Evolutionary conservation across 2,797 vertebrate genomes (phyloP).

Genomic region (Denticeps clupeoides): DNA sequence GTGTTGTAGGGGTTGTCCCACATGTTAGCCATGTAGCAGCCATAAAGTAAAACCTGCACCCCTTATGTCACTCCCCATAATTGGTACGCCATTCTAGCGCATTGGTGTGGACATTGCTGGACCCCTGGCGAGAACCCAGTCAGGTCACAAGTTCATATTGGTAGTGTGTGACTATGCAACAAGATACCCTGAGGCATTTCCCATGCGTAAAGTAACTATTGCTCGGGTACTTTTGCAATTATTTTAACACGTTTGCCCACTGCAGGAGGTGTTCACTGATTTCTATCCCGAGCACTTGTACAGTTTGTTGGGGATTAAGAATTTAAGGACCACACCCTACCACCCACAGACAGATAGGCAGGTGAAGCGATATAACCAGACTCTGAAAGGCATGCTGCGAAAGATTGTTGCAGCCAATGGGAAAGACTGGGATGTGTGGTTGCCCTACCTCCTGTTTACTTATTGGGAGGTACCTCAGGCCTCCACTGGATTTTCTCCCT

Average conservation of each 20-base stretch:
- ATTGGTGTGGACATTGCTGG: constrained; percentile 11
- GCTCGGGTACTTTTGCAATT: background rate
- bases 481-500: background rate
- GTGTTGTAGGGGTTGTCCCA: no score
- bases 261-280: constrained; percentile 3
- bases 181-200: constrained; percentile 9
- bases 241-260: background rate
- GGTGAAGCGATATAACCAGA: background rate
- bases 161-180: constrained; percentile 16
- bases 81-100: constrained; percentile 3
- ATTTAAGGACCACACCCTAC: background rate
- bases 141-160: constrained; percentile 5
- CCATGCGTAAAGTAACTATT: background rate
- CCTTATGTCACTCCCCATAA: background rate
- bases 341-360: background rate
- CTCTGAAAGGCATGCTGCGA: background rate
- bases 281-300: no score
- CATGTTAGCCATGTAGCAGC: constrained; percentile 2
- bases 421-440: constrained; percentile 4
- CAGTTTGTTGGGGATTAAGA: no score
- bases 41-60: background rate
- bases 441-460: constrained; percentile 6
- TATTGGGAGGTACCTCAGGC: background rate
- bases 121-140: background rate
- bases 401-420: background rate